Evolutionary conservation across 2,888 invertebrate species (phyloP), one percentile per base, ranked within the genome.

Genomic region (Ganaspis brasiliensis): DNA sequence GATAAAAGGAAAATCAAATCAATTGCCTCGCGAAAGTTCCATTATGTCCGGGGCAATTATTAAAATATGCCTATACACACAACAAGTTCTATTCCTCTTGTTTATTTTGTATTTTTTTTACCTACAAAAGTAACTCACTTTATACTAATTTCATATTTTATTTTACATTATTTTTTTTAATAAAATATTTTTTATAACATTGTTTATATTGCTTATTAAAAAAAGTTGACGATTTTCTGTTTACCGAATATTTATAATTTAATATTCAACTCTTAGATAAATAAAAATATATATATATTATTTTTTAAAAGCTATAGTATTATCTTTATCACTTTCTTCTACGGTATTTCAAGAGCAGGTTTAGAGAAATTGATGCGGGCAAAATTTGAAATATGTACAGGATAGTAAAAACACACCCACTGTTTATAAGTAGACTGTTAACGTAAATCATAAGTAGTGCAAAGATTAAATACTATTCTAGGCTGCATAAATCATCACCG

Each of bases 401-500:
- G 49, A n/a, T 6, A 49, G 16, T 49, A 31, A 31, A 59, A 56
- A 26, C 21, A 56, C 26, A 24, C 56, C 56, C 56, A 56, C 56
- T 16, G 31, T 59, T n/a, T 59, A 9, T 16, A 59, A 59, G n/a
- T 8, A 59, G 31, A 10, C 12, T 9, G 16, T 0, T n/a, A 12
- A 26, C 31, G n/a, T 35, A 59, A 59, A 59, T 59, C 59, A 59
- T 5, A 59, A 59, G n/a, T 59, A 63, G 63, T 63, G 14, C 63
- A 63, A 37, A 63, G 19, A 63, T 63, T 37, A 40, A 63, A 21
- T 19, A 37, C 40, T 40, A 40, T 63, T 40, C 63, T 63, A 40
- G 37, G 63, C 37, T 63, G 63, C 40, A 63, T 63, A 63, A 63
- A 63, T 63, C 63, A 63, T 63, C 63, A 40, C 63, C 35, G 63